A percentile compares a stretch with the other conserved stretches of the same genome.
Evolutionary conservation across 2,797 vertebrate species (phyloP).

Genomic region (Spizella passerina): DNA sequence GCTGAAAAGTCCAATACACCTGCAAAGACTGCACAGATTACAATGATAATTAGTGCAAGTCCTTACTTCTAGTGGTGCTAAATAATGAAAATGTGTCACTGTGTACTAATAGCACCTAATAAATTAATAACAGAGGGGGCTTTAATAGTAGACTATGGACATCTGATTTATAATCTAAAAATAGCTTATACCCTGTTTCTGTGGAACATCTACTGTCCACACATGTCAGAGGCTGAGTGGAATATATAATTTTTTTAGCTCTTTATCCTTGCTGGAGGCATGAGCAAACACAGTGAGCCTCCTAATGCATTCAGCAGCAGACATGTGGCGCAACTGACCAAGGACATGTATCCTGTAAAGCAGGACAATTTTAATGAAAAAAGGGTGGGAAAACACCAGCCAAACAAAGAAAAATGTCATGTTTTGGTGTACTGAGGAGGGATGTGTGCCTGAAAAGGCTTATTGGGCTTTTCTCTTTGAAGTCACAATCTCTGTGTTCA

Average conservation of each 20-base stretch:
- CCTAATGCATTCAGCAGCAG: not conserved
- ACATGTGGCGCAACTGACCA: not conserved
- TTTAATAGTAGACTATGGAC: not conserved
- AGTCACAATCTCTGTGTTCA: not conserved
- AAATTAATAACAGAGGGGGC: not conserved
- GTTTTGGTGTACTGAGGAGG: not conserved
- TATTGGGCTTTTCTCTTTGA: not conserved
- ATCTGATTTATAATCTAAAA: not conserved
- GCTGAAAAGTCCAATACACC: not conserved
- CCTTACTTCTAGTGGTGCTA: not conserved
- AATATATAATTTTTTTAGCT: not conserved
- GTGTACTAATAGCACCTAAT: not conserved
- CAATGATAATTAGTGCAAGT: not conserved
- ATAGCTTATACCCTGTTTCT: not conserved
- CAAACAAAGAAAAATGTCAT: not conserved
- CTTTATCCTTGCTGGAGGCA: constrained; percentile 4
- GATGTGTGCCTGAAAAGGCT: not conserved
- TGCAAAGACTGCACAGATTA: not conserved
- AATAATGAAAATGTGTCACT: not conserved
- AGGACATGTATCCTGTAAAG: not conserved
- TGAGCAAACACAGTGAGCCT: not conserved
- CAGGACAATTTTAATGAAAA: not conserved
- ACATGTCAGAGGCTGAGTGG: not conserved
- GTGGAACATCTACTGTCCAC: not conserved
- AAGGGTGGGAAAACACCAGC: not conserved